These are phyloP conservation scores for Apis cerana DNA, from an alignment of 1,140 invertebrate species.

Conservation along the genomic window DNA sequence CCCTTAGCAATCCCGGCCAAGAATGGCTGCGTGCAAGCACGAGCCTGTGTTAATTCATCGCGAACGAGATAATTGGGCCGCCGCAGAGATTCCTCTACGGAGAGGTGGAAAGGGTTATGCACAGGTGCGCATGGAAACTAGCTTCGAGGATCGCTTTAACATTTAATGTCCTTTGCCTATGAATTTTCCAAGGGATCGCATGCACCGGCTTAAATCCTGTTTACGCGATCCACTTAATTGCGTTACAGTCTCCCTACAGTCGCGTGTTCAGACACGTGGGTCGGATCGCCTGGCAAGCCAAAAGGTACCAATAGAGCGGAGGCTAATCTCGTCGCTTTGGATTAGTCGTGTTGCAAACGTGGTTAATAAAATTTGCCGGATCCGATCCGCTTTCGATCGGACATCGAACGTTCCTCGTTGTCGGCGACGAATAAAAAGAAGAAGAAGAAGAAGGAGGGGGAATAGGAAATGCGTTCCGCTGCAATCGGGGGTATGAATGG, in stretches of 20 bases:
- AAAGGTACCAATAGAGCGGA: background rate
- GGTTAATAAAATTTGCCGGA: background rate
- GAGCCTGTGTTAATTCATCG: conserved; percentile 63
- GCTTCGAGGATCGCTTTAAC: conserved; percentile 16
- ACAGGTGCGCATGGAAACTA: background rate
- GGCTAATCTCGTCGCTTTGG: too few relatives aligned
- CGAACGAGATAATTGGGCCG: conserved; percentile 69
- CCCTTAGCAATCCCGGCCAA: background rate
- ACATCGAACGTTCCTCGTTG: too few relatives aligned
- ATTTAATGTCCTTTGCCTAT: conserved; percentile 20
- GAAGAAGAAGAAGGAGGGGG: background rate
- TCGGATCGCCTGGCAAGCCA: background rate
- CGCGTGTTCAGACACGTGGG: background rate
- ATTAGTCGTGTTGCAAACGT: too few relatives aligned
- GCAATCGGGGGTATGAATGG: conserved; percentile 10
- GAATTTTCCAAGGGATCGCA: conserved; percentile 59
- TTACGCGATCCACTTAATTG: conserved; percentile 49
- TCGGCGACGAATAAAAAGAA: background rate
- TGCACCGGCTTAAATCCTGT: conserved; percentile 29
- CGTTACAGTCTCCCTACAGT: background rate
- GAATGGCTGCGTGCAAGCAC: conserved; percentile 20
- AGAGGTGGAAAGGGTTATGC: background rate
- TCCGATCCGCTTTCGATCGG: too few relatives aligned
- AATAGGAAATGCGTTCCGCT: background rate
- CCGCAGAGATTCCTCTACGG: conserved; percentile 41